phyloP scores from a whole-genome alignment of 2,113 vertebrate species.

The Seriola rivoliana region DNA sequence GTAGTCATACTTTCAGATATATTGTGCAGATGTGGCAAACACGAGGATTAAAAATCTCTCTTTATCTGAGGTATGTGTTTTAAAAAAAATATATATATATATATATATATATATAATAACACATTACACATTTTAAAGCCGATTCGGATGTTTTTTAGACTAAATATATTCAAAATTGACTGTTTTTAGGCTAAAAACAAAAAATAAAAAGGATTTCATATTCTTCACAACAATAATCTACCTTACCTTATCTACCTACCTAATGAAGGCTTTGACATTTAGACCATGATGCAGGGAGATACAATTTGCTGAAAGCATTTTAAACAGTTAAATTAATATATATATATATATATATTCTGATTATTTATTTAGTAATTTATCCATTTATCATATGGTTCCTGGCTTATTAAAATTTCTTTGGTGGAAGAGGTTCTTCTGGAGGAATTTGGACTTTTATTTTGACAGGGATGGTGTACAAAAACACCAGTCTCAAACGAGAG shows the following conservation, averaged over 20 bases:
- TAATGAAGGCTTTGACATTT: background rate
- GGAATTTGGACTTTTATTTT: background rate
- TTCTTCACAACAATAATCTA: too few species aligned
- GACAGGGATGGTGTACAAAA: background rate
- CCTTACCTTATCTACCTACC: too few species aligned
- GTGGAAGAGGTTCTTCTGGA: background rate
- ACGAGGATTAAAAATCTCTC: background rate
- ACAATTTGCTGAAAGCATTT: background rate
- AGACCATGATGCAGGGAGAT: background rate
- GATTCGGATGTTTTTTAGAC: too few species aligned
- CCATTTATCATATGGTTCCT: background rate
- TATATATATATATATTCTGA: background rate
- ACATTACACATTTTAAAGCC: background rate
- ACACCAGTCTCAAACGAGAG: background rate
- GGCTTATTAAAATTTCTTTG: background rate
- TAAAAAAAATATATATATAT: too few species aligned
- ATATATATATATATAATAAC: too few species aligned
- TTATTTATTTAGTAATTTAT: background rate
- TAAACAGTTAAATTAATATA: background rate
- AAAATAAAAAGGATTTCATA: too few species aligned
- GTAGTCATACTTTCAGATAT: background rate
- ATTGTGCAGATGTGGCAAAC: background rate
- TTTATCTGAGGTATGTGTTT: too few species aligned
- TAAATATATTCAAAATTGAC: too few species aligned
- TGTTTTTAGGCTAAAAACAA: too few species aligned